Percentiles rank a stretch among this genome's conserved stretches.
Evolutionary conservation across 2,113 vertebrate genomes (phyloP).

Genomic region (Peromyscus maniculatus): DNA sequence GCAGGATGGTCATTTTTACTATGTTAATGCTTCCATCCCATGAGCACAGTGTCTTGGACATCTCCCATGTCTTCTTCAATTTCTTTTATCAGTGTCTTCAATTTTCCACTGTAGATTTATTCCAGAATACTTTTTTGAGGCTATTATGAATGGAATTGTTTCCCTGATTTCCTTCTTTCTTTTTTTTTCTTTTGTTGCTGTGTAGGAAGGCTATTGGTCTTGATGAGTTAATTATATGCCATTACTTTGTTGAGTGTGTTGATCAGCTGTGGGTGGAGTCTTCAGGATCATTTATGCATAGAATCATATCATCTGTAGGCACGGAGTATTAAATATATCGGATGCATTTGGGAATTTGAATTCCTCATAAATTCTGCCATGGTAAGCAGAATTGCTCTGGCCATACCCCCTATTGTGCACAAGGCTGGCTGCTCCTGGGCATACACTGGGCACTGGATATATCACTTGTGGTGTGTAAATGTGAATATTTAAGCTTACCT

Average conservation of each 20-base stretch:
- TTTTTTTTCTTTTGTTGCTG: not conserved
- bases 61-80: not conserved
- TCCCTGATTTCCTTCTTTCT: not conserved
- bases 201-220: not conserved
- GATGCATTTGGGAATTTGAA: not conserved
- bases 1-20: not conserved
- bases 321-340: not conserved
- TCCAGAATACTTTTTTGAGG: not conserved
- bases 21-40: not conserved
- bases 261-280: not conserved
- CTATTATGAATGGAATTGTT: not conserved
- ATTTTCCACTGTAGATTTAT: not conserved
- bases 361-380: not conserved
- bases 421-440: not conserved
- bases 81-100: not conserved
- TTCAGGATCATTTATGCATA: not conserved
- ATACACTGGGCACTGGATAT: too few species aligned
- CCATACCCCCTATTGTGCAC: not conserved
- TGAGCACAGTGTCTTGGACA: not conserved
- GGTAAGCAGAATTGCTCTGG: not conserved
- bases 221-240: not conserved
- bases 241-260: not conserved
- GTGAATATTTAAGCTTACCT: not conserved
- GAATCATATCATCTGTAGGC: not conserved
- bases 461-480: not conserved